Percentiles rank a stretch among this genome's conserved stretches.
Conservation (phyloP, 2,797 vertebrate species). For the Gymnopithys bicolor region DNA sequence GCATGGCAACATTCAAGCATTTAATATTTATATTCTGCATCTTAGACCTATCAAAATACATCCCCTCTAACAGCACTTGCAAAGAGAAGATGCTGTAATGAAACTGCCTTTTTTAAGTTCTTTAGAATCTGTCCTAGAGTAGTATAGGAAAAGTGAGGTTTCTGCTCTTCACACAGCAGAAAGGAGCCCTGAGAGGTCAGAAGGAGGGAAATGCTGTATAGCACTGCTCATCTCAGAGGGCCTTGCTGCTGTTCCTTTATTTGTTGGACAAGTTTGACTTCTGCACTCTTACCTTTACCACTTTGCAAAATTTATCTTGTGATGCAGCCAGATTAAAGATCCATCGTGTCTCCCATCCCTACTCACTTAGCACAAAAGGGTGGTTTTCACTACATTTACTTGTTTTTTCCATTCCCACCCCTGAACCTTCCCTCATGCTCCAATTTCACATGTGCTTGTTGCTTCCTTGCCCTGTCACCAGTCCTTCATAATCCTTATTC, state of each 20-base stretch:
- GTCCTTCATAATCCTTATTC: background rate
- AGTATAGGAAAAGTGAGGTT: background rate
- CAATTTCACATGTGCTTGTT: background rate
- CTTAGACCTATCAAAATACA: background rate
- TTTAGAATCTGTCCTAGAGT: background rate
- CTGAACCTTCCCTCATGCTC: background rate
- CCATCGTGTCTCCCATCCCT: background rate
- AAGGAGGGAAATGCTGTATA: background rate
- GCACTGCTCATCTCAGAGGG: background rate
- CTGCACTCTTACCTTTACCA: background rate
- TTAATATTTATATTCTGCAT: background rate
- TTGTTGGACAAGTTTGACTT: background rate
- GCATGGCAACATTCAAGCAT: background rate
- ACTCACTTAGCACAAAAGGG: background rate
- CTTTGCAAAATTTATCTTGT: background rate
- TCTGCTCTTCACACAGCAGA: background rate
- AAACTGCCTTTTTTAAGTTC: background rate
- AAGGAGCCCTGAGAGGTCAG: background rate
- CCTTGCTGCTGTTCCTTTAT: background rate
- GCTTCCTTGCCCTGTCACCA: background rate
- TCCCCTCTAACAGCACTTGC: background rate
- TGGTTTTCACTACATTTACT: background rate
- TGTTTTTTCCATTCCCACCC: background rate
- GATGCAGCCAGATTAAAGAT: background rate
- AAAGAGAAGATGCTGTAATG: background rate